Evolutionary conservation across 2,888 invertebrate species (phyloP), one percentile per base, ranked within the genome.

Genomic region (Chamaedrilus cognettii): DNA sequence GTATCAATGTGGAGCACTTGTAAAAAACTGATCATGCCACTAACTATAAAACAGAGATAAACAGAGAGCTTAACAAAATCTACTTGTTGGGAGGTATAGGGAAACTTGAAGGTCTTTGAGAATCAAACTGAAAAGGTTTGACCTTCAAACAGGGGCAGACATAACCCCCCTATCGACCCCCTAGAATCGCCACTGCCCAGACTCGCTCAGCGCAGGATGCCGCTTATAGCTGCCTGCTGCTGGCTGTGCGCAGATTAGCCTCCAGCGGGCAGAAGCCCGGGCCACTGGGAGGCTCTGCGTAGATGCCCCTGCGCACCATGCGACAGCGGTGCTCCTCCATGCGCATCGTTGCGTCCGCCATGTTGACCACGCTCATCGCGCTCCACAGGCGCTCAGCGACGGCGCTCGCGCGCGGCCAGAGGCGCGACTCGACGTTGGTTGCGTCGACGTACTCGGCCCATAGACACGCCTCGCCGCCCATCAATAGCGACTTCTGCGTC

Each of bases 391-490:
- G 87, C 84, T 96, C 96, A 0, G 94, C 96, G 0, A 90, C 88
- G 0, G 93, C 94, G 66, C 90, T 89, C 0, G 92, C 91, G 72
- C 94, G 86, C 0, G 96, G 96, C 86, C 94, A 96, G 7, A 92
- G 88, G 67, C 86, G 78, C 1, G 87, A 82, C 66, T 87, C 84
- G n/a, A 88, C 77, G 77, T 89, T 89, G 26, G 87, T 87, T 50
- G 85, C 86, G 79, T 83, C 82, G 34, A 84, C 78, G 69, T 80
- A 83, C 66, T 84, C 84, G 3, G 79, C 89, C 95, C 95, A 96
- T 90, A 96, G 91, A 77, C 94, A 93, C 0, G 93, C 92, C 82
- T 95, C 95, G 0, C 96, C 96, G 0, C 96, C 96, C 19, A 93
- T 82, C 32, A 96, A 89, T 63, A 90, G 84, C 1, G 86, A 77